Conservation (phyloP, 2,113 vertebrate species). For the Nothoprocta perdicaria region DNA sequence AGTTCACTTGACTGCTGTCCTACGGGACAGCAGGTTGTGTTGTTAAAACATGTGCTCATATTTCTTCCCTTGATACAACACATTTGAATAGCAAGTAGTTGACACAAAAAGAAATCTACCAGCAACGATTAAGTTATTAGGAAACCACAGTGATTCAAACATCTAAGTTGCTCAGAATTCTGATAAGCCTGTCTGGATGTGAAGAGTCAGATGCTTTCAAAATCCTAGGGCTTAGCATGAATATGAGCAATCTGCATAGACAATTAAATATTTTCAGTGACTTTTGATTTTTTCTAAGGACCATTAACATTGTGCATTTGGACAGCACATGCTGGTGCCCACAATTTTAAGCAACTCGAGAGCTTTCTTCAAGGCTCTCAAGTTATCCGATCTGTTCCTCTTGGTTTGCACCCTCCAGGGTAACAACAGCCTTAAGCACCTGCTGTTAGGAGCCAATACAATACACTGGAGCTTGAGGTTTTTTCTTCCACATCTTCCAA, state of each 20-base stretch:
- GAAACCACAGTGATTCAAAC: slow-evolving; percentile 7
- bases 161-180: neutral
- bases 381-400: neutral
- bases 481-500: slow-evolving; percentile 39
- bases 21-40: neutral
- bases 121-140: neutral
- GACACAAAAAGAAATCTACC: neutral
- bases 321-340: neutral
- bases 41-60: neutral
- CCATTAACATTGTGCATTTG: neutral
- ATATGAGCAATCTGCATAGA: neutral
- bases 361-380: neutral
- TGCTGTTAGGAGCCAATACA: neutral
- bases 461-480: slow-evolving; percentile 9
- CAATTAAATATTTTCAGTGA: slow-evolving; percentile 41
- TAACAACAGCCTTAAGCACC: slow-evolving; percentile 16
- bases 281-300: slow-evolving; percentile 22
- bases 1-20: neutral
- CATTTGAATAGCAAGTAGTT: neutral
- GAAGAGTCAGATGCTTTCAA: neutral
- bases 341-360: neutral
- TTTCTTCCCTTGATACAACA: neutral
- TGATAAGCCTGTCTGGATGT: neutral
- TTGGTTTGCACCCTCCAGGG: neutral
- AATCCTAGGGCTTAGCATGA: slow-evolving; percentile 19